These are phyloP conservation scores for Gobiocypris rarus DNA, from an alignment of 2,113 vertebrate genomes.

Conservation along the genomic window DNA sequence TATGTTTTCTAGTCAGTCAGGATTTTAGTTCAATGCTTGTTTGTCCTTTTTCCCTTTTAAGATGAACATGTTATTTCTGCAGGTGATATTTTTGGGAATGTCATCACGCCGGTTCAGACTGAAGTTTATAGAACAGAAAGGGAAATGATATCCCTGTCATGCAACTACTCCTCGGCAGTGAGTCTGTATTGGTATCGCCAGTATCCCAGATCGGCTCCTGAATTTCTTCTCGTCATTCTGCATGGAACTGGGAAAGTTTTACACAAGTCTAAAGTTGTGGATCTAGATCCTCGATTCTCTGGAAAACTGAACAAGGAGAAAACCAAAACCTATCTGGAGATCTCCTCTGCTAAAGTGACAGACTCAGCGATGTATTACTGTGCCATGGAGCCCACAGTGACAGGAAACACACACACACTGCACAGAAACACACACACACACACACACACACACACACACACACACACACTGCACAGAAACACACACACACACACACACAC, in stretches of 20 bases:
- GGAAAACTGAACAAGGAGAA: background rate
- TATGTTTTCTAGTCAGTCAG: no score
- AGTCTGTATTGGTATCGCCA: slow-evolving; percentile 27
- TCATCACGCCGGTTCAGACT: background rate
- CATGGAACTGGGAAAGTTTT: slow-evolving; percentile 12
- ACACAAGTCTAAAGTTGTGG: background rate
- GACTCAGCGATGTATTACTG: slow-evolving; percentile 48
- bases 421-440: slow-evolving; percentile 24
- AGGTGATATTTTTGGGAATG: background rate
- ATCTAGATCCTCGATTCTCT: background rate
- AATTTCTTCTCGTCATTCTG: background rate
- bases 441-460: background rate
- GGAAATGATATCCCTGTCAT: background rate
- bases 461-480: slow-evolving; percentile 30
- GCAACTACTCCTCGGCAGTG: slow-evolving; percentile 1
- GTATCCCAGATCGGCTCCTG: slow-evolving; percentile 4
- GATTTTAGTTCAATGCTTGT: no score
- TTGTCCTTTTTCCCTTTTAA: no score
- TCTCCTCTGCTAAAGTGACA: slow-evolving; percentile 41
- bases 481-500: no score
- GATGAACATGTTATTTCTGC: background rate
- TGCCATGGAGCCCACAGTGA: slow-evolving; percentile 51
- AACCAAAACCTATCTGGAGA: background rate
- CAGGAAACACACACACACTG: background rate
- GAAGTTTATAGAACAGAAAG: background rate